Evolutionary conservation across 2,888 invertebrate species (phyloP), one percentile per base, ranked within the genome.

Genomic region (Hemicrepidius hirtus): DNA sequence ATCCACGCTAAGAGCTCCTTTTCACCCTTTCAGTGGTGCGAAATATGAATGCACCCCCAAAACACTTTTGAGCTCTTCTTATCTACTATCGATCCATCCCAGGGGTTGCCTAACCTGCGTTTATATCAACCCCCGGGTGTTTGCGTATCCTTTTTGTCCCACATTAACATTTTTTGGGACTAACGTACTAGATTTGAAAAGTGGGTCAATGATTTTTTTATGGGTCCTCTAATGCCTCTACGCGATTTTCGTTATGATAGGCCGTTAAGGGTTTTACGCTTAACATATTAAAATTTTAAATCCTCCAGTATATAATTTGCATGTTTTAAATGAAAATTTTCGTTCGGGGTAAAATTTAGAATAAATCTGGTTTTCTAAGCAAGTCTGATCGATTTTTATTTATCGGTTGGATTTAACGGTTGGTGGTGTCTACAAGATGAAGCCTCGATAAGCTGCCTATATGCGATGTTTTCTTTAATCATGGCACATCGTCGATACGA

Each of bases 1-100:
- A 53, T 53, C 53, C 53, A 12, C 10, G 28, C 53, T 53, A 24
- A 53, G 32, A 53, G 53, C 53, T 20, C 28, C 53, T 53, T 44
- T 53, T 53, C 53, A 53, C 53, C 53, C 53, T 53, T 53, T 53
- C 53, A 50, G 13, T 32, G 53, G 24, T 20, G 46, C 50, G 44
- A 55, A 44, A 44, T 57, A 53, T 40, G 55, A 66, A 66, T 66
- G 66, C 66, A 55, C 55, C 57, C 70, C 55, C 64, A 70, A 69
- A 71, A 66, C 71, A 66, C 49, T 60, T 60, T 66, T 71, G 71
- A 71, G 71, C 71, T 71, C 71, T 71, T 71, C 71, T 71, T 71
- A 71, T 71, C 71, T 66, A 35, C 60, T 71, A 71, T 71, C 71
- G 71, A 71, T 71, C 71, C 71, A 35, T 62, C 71, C 71, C 65